These are phyloP conservation scores for Ethmia dodecea DNA, from an alignment of 2,888 invertebrate species.

Conservation along the genomic window DNA sequence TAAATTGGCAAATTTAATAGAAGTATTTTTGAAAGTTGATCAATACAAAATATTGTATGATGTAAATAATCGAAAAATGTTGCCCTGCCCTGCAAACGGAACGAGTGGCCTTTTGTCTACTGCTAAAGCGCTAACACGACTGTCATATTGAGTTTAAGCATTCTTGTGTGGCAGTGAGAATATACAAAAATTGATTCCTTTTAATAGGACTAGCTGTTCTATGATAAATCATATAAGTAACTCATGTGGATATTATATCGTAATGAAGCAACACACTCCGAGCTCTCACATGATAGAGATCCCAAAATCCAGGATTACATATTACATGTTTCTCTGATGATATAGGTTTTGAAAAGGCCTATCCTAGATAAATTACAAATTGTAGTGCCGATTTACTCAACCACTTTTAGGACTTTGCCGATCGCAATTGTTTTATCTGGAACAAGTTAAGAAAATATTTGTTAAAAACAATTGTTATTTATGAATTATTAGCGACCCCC, in stretches of 20 bases:
- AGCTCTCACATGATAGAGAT: constrained; percentile 58
- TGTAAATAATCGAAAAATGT: too few species aligned
- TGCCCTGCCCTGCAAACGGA: too few species aligned
- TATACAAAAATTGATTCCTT: too few species aligned
- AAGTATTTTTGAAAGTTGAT: too few species aligned
- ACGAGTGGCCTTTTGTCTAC: too few species aligned
- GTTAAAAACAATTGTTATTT: too few species aligned
- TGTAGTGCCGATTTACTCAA: constrained; percentile 85
- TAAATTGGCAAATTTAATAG: too few species aligned
- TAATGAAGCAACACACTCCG: constrained; percentile 56
- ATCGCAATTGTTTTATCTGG: constrained; percentile 90
- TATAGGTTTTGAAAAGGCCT: constrained; percentile 72
- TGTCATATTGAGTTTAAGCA: too few species aligned
- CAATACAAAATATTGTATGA: too few species aligned
- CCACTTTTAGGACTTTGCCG: constrained; percentile 97
- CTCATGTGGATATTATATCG: constrained; percentile 32
- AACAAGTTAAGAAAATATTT: constrained; percentile 30
- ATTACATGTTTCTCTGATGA: constrained; percentile 62
- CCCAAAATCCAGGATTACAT: constrained; percentile 62
- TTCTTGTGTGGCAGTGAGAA: too few species aligned
- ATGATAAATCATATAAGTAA: constrained; percentile 39
- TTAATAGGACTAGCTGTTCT: constrained; percentile 53
- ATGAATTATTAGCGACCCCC: too few species aligned
- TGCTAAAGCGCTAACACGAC: too few species aligned
- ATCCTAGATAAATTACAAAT: constrained; percentile 74